Conservation (phyloP, 2,113 vertebrate species). For the Ramphastos sulfuratus region DNA sequence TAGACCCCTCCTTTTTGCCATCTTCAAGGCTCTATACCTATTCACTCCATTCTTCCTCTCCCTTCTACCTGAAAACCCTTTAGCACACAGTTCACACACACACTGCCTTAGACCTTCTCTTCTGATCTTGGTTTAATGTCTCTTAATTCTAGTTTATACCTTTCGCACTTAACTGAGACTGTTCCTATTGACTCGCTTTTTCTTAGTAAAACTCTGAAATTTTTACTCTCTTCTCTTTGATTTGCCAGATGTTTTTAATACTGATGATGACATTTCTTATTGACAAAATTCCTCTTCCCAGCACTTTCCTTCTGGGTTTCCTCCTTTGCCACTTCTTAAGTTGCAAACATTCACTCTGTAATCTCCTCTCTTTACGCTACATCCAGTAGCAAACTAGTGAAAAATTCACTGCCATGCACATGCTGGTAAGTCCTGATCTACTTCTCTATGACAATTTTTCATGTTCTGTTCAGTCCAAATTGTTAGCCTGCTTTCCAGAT, state of each 20-base stretch:
- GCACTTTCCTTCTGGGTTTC: not conserved
- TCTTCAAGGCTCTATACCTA: not conserved
- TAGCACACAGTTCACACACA: not conserved
- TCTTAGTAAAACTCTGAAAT: not conserved
- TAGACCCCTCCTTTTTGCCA: not conserved
- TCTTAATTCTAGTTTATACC: not conserved
- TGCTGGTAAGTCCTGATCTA: not conserved
- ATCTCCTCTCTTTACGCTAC: not conserved
- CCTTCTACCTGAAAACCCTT: not conserved
- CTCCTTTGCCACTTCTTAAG: not conserved
- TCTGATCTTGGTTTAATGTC: not conserved
- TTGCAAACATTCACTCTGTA: not conserved
- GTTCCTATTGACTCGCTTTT: not conserved
- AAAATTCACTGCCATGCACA: not conserved
- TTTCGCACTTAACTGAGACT: not conserved
- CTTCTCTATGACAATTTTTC: not conserved
- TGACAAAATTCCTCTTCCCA: not conserved
- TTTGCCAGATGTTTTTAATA: not conserved
- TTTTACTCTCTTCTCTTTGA: not conserved
- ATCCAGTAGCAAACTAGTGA: not conserved
- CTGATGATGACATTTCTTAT: not conserved
- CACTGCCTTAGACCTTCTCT: not conserved
- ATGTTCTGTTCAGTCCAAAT: not conserved
- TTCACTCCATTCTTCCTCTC: not conserved
- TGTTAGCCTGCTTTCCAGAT: not conserved